Base-by-base conservation (phyloP, 2,888 invertebrate genomes). In the Gisinianus flammeolus region DNA sequence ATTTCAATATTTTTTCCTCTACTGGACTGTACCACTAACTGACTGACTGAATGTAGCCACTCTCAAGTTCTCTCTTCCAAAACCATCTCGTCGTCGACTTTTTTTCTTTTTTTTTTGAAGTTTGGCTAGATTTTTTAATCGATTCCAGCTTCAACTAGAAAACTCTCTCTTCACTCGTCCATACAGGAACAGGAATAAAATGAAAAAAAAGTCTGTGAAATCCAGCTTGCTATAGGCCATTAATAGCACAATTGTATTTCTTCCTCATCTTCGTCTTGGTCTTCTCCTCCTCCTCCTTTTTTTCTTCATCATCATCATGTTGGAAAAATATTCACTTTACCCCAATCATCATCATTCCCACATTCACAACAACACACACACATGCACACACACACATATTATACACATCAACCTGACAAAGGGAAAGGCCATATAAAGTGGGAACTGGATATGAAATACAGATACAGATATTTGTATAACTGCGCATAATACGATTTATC, bases 1-100 rank as follows among this genome's bases (percentile, higher is more conserved):
- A 80, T 77, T 74, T 79, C 80, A 22, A 54, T 62, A 31, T 44
- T 66, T 30, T 56, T 35, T 31, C 22, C 16, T 58, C 73, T 31
- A 73, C 31, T 64, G 52, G 31, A 54, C 30, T 64, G 12, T 12
- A 31, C n/a, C n/a, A n/a, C n/a, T n/a, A n/a, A n/a, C n/a, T n/a
- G n/a, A n/a, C n/a, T n/a, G n/a, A n/a, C n/a, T n/a, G n/a, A n/a
- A n/a, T n/a, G n/a, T n/a, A n/a, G n/a, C n/a, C n/a, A n/a, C n/a
- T n/a, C n/a, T n/a, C n/a, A n/a, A n/a, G n/a, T n/a, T n/a, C n/a
- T n/a, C n/a, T n/a, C n/a, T n/a, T n/a, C n/a, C n/a, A n/a, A n/a
- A n/a, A n/a, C n/a, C n/a, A n/a, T n/a, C n/a, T n/a, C n/a, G n/a
- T n/a, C n/a, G n/a, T n/a, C 30, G 30, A 68, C 24, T 68, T 68